Evolutionary conservation across 2,113 vertebrate species (phyloP).

Genomic region (Pangasianodon hypophthalmus): DNA sequence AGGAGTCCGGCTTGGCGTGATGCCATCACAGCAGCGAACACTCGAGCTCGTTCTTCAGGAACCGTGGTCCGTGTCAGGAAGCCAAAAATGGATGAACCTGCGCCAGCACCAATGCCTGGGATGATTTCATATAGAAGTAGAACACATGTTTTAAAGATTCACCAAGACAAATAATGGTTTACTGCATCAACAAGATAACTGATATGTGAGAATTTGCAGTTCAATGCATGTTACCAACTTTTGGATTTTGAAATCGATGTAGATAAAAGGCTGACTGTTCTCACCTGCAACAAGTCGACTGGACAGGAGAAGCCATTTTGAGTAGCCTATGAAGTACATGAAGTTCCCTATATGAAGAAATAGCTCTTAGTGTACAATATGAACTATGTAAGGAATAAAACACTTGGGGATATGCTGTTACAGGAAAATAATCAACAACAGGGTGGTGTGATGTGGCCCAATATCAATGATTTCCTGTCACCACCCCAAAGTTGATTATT

Average conservation of each 20-base stretch:
- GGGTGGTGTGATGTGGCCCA: neutral
- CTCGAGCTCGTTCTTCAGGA: slow-evolving; percentile 74
- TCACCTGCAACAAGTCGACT: slow-evolving; percentile 83
- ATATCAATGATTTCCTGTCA: neutral
- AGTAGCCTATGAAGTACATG: slow-evolving; percentile 83
- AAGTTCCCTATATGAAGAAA: slow-evolving; percentile 75
- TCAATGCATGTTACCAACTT: neutral
- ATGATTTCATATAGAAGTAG: neutral
- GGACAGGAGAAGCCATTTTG: slow-evolving; percentile 80
- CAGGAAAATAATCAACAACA: neutral
- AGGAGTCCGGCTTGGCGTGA: slow-evolving; percentile 80
- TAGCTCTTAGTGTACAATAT: neutral
- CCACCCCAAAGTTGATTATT: neutral
- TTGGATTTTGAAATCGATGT: neutral
- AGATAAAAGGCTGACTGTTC: neutral
- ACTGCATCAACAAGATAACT: neutral
- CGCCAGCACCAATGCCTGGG: slow-evolving; percentile 79
- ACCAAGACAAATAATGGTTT: neutral
- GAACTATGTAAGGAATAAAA: neutral
- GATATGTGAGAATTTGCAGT: neutral
- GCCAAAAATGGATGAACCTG: slow-evolving; percentile 81
- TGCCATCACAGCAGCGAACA: slow-evolving; percentile 83
- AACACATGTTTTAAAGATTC: neutral
- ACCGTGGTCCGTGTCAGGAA: slow-evolving; percentile 76
- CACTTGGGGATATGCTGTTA: neutral